These are phyloP conservation scores for Sinhomidia bicolor DNA, from an alignment of 2,888 invertebrate genomes.

Conservation along the genomic window DNA sequence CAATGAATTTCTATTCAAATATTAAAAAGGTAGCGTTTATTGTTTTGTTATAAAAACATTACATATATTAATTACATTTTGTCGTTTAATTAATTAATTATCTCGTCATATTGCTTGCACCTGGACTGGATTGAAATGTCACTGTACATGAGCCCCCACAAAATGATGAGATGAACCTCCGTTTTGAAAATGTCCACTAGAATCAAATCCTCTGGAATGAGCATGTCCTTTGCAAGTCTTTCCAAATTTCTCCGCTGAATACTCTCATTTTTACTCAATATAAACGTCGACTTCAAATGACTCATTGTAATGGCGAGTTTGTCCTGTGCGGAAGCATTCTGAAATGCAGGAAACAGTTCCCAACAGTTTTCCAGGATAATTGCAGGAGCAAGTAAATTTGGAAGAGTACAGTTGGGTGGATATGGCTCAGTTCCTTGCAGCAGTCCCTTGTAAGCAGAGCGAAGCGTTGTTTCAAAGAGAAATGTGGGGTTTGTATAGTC, in stretches of 20 bases:
- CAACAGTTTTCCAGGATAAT: conserved; percentile 76
- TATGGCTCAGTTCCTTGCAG: conserved; percentile 78
- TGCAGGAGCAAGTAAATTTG: conserved; percentile 74
- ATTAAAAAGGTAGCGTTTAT: neutral
- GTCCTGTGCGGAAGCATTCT: conserved; percentile 67
- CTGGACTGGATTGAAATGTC: conserved; percentile 65
- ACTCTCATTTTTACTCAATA: conserved; percentile 61
- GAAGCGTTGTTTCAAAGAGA: conserved; percentile 77
- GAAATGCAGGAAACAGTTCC: conserved; percentile 72
- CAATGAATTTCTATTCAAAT: neutral
- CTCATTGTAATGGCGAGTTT: conserved; percentile 72
- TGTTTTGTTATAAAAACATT: neutral
- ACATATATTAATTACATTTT: neutral
- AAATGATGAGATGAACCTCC: conserved; percentile 74
- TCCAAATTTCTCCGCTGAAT: conserved; percentile 76
- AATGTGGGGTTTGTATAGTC: conserved; percentile 77
- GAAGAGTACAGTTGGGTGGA: conserved; percentile 78
- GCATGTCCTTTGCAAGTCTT: conserved; percentile 59
- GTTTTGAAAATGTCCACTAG: conserved; percentile 77
- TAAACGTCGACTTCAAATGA: conserved; percentile 72
- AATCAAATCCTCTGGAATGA: conserved; percentile 71
- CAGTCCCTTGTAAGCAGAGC: conserved; percentile 76
- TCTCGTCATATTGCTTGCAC: conserved; percentile 72
- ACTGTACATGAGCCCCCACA: conserved; percentile 76
- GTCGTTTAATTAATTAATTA: neutral